Percentiles rank a stretch among this genome's conserved stretches.
These are phyloP conservation scores for Palloptera scutellata DNA, from an alignment of 2,888 invertebrate species.

Conservation along the genomic window DNA sequence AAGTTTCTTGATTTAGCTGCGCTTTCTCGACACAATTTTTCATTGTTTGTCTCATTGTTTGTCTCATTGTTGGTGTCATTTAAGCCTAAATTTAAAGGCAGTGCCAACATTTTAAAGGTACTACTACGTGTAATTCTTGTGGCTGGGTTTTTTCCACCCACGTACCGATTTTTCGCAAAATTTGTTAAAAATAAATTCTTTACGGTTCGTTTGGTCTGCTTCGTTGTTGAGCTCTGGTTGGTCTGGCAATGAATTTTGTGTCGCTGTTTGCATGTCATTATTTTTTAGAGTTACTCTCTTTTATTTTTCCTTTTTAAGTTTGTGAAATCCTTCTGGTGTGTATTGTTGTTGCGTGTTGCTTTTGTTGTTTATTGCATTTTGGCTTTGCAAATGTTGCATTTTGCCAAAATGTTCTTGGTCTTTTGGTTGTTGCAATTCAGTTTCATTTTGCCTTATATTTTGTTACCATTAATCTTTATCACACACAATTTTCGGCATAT, in stretches of 20 bases:
- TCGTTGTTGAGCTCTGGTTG: no score
- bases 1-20: conserved; percentile 38
- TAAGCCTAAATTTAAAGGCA: conserved; percentile 32
- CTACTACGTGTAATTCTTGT: neutral
- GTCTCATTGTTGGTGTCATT: conserved; percentile 39
- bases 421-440: neutral
- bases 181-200: neutral
- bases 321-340: no score
- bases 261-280: no score
- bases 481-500: conserved; percentile 24
- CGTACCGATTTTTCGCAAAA: neutral
- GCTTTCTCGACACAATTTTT: conserved; percentile 48
- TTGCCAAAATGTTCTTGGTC: neutral
- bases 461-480: conserved; percentile 33
- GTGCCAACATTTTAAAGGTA: neutral
- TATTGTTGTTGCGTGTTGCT: neutral
- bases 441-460: conserved; percentile 8
- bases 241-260: no score
- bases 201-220: neutral
- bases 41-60: conserved; percentile 45
- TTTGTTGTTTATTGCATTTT: neutral
- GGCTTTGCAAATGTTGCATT: neutral
- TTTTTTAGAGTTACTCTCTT: no score
- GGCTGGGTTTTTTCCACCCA: neutral
- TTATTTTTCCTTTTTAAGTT: no score